Evolutionary conservation across 2,797 vertebrate species (phyloP), one percentile per base, ranked within the genome.

Genomic region (Glossophaga mutica): DNA sequence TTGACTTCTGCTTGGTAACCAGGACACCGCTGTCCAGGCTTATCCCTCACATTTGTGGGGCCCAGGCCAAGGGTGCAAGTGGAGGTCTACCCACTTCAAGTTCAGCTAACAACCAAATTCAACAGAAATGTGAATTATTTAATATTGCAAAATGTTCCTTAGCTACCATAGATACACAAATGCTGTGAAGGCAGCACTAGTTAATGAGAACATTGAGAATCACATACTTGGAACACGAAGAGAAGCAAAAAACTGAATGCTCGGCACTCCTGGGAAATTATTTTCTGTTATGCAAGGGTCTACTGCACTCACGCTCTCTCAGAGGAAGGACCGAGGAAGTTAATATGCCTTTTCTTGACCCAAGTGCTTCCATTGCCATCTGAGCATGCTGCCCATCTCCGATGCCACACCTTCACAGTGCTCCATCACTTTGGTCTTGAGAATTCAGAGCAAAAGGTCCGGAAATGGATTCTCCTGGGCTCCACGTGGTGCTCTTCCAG

Each of bases 1-100:
- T 74, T 94, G 92, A 94, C 62, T 83, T 93, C 87, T 85, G 87
- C 34, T 87, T 76, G 9, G 86, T 78, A 68, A 89, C 55, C 74
- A 89, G 82, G n/a, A 73, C 59, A 29, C 83, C 46, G 44, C 76
- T 55, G 37, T 78, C 90, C 21, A 37, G 70, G 74, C 76, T 39
- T 68, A 39, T n/a, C 22, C 44, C 29, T 59, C 65, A 34, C n/a
- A 42, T 81, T 71, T 32, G 62, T 16, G 68, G 78, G 50, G 6
- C 32, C 26, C 65, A 9, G 29, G 52, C 15, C 42, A 86, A 83
- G 67, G 87, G 42, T 19, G 9, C 65, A 46, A 57, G 92, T 39
- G 74, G 26, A 85, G 21, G 44, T 55, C 16, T 70, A 24, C 19
- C 18, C 22, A 76, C 3, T 88, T 92, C 84, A 81, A 74, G 65